A percentile compares a stretch with the other conserved stretches of the same genome.
phyloP scores from a whole-genome alignment of 2,888 invertebrate genomes.

The Bibio marci region DNA sequence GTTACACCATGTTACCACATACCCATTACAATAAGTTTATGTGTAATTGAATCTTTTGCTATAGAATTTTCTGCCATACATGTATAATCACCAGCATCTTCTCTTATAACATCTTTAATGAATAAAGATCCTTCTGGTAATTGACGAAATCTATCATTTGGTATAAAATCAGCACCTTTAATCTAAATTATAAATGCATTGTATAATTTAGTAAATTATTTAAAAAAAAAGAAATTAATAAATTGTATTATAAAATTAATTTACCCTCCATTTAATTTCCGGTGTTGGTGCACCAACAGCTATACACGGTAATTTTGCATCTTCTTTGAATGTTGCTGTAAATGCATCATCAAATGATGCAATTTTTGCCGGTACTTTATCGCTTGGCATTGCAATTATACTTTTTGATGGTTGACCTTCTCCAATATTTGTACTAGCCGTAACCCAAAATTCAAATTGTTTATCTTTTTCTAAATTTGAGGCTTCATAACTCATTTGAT shows the following conservation, averaged over 20 bases:
- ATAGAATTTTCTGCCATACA: constrained; percentile 78
- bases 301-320: constrained; percentile 77
- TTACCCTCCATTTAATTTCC: constrained; percentile 71
- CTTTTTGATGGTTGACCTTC: constrained; percentile 84
- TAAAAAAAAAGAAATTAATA: neutral
- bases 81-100: constrained; percentile 87
- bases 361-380: constrained; percentile 73
- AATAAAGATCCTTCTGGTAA: constrained; percentile 82
- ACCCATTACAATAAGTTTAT: constrained; percentile 76
- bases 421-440: constrained; percentile 84
- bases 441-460: constrained; percentile 88
- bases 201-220: neutral
- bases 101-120: constrained; percentile 72
- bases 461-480: constrained; percentile 63
- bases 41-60: constrained; percentile 82
- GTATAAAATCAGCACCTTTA: constrained; percentile 59
- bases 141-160: constrained; percentile 67
- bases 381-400: constrained; percentile 66
- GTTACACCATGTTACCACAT: constrained; percentile 13
- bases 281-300: constrained; percentile 86
- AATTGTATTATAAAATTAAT: constrained; percentile 6
- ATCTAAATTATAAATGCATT: constrained; percentile 27
- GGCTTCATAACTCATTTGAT: constrained; percentile 76
- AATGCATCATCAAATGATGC: constrained; percentile 91
- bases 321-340: constrained; percentile 80